Percentiles rank a stretch among this genome's conserved stretches.
These are phyloP conservation scores for Polylopha cassiicola DNA, from an alignment of 2,888 invertebrate species.

Conservation along the genomic window DNA sequence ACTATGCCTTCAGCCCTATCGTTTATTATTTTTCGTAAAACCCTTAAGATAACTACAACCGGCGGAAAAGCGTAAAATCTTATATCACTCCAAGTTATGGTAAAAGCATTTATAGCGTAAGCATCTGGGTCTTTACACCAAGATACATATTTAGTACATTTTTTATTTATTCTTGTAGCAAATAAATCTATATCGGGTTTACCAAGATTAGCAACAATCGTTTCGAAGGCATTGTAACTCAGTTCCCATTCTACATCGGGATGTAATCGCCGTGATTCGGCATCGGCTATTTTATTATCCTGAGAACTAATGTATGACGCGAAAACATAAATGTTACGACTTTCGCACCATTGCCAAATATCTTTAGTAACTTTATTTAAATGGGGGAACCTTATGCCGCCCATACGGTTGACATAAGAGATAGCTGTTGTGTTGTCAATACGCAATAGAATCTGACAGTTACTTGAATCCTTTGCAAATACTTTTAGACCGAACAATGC, in stretches of 20 bases:
- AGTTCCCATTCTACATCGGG: conserved; percentile 4
- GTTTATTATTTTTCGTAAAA: not conserved
- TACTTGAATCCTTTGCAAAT: not conserved
- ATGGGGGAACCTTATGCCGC: not conserved
- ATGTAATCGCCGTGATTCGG: conserved; percentile 2
- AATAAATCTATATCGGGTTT: conserved; percentile 5
- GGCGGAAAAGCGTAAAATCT: conserved; percentile 28
- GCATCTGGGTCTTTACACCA: conserved; percentile 2
- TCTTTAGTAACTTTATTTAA: conserved; percentile 1
- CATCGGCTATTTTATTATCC: conserved; percentile 6
- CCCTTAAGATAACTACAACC: conserved; percentile 4
- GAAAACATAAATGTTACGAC: not conserved
- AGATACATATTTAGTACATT: not conserved
- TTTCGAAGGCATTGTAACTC: not conserved
- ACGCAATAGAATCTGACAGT: not conserved
- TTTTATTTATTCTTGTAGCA: conserved; percentile 2
- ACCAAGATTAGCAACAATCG: not conserved
- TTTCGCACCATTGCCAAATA: conserved; percentile 2
- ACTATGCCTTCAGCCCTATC: conserved; percentile 12
- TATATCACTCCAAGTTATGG: not conserved
- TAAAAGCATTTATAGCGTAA: not conserved
- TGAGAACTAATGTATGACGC: conserved; percentile 4
- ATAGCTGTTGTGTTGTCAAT: conserved; percentile 1
- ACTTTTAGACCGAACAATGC: conserved; percentile 2
- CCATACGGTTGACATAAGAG: not conserved